These are phyloP conservation scores for Hybos culiciformis DNA, from an alignment of 2,888 invertebrate genomes.

Conservation along the genomic window DNA sequence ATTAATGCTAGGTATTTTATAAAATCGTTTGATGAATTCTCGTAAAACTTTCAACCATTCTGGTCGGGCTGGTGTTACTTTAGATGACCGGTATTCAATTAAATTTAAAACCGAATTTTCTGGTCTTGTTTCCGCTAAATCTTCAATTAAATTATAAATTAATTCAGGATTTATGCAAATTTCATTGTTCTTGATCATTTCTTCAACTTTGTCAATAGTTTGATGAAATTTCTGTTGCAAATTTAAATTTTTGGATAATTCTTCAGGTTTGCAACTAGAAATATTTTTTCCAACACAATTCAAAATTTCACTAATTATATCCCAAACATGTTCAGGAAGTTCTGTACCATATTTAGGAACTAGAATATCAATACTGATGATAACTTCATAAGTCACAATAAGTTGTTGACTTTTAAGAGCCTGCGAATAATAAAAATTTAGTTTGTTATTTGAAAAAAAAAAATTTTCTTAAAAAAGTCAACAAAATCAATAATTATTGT, in stretches of 20 bases:
- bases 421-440: slow-evolving; percentile 42
- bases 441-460: no score
- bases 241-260: slow-evolving; percentile 23
- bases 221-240: slow-evolving; percentile 50
- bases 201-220: slow-evolving; percentile 63
- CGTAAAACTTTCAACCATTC: slow-evolving; percentile 58
- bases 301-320: slow-evolving; percentile 66
- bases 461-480: no score
- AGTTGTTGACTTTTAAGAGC: slow-evolving; percentile 59
- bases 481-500: no score
- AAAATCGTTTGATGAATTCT: slow-evolving; percentile 62
- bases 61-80: slow-evolving; percentile 50
- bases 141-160: slow-evolving; percentile 72
- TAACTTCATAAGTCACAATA: slow-evolving; percentile 76
- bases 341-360: slow-evolving; percentile 62
- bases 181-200: slow-evolving; percentile 48
- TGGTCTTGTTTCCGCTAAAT: slow-evolving; percentile 59
- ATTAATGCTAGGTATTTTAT: slow-evolving; percentile 52
- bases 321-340: slow-evolving; percentile 73
- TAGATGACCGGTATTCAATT: slow-evolving; percentile 53
- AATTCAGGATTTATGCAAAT: slow-evolving; percentile 60
- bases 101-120: slow-evolving; percentile 64
- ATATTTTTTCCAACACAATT: no score
- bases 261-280: no score
- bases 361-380: slow-evolving; percentile 63